Base-by-base conservation (phyloP, 2,113 vertebrate species). In the Azemiops feae region DNA sequence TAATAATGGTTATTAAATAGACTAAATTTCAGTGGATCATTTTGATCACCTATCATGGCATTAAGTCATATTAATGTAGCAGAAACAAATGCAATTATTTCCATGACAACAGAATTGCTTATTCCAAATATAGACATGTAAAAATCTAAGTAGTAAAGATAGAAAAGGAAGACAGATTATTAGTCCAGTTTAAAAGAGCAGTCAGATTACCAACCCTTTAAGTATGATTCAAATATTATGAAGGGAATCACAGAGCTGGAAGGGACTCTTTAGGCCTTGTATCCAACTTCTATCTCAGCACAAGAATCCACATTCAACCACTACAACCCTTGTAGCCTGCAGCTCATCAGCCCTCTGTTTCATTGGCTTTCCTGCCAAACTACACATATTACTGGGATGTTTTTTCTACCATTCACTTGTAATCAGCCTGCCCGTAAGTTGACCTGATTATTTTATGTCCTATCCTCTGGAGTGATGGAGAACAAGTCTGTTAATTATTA, bases 21-120 rank as follows among this genome's bases (percentile, higher is more conserved):
- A 94, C 89, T 16, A 92, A 89, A 20, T 64, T 69, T 92, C 23
- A 43, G 93, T 53, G 52, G 6, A 0, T 95, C 90, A 55, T 92
- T 93, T 64, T 91, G 91, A 93, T 96, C 81, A 74, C 91, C 93
- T 93, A 90, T 54, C 2, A 92, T n/a, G 88, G 91, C 95, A 91
- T 93, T 94, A 96, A 96, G 91, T 90, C 94, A 94, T 92, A 94
- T 91, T 91, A 91, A 96, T 88, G 47, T 94, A 91, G 94, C 95
- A 95, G 93, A 95, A 93, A 96, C 96, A 96, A 96, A 95, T 96
- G 95, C 92, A 94, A 92, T 94, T 25, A 96, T 96, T 96, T 95
- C 97, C 95, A 97, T 96, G 96, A 96, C 95, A 97, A 97, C 96
- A 96, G 95, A 94, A 95, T 92, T 58, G 85, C 64, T 94, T 91